Base-by-base conservation (phyloP, 1,140 invertebrate genomes). In the Triops cancriformis region DNA sequence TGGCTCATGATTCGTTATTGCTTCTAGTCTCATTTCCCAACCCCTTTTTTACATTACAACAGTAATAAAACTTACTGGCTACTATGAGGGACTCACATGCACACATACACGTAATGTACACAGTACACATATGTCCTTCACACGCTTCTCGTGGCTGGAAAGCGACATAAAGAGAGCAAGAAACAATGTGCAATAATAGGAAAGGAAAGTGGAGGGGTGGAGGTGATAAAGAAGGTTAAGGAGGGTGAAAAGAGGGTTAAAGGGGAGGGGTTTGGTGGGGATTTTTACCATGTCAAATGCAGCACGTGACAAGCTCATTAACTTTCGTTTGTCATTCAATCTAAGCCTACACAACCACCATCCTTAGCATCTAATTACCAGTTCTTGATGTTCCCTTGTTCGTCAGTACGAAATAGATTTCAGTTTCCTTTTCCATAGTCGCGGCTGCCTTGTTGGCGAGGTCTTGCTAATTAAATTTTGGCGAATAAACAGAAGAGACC, bases 41-140 rank as follows among this genome's bases (percentile, higher is more conserved):
- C 51, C 51, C 51, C 23, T 64, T 64, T 64, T 64, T 64, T 64
- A 64, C 31, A 37, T 64, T 64, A 64, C 51, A 64, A 64, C 18
- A 64, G 51, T 64, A 64, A 64, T 64, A 64, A 64, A 64, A 64
- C 51, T 64, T 64, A 64, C 51, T 4, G 51, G 14, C 18, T n/a
- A 64, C 18, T 6, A 64, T 64, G 51, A 12, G 51, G 51, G 14
- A 23, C 23, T 18, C 51, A 18, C 51, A 37, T 37, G 31, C 31
- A 37, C 31, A 37, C 31, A 37, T 37, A 37, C 31, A 37, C 31
- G 31, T 37, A 37, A 37, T 37, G 31, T 37, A 37, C 31, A 37
- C 31, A 37, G 31, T 23, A 18, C 45, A 64, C 45, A 64, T 64
- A 64, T 64, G 51, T 64, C 51, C 51, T 64, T 23, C 23, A 1